These are phyloP conservation scores for Tanypteryx hageni DNA, from an alignment of 2,888 invertebrate genomes.

Conservation along the genomic window DNA sequence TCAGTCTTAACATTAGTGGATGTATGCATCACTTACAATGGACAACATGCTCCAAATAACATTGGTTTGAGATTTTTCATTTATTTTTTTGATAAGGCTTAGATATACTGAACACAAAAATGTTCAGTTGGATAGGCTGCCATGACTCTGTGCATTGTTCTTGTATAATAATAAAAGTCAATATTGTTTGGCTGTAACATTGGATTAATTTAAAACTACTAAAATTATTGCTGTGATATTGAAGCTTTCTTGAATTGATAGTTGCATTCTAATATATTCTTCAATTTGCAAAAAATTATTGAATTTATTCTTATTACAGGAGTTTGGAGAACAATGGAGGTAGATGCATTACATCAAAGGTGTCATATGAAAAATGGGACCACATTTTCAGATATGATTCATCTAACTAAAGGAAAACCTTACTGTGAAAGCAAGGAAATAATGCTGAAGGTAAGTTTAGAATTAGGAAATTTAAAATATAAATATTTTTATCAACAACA, in stretches of 20 bases:
- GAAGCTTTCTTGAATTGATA: too few species aligned
- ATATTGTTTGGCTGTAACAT: too few species aligned
- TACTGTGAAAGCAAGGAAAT: not conserved
- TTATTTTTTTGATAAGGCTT: not conserved
- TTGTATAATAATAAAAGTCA: too few species aligned
- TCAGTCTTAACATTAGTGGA: conserved; percentile 68
- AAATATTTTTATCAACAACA: not conserved
- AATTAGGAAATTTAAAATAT: not conserved
- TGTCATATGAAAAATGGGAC: not conserved
- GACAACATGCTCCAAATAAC: conserved; percentile 68
- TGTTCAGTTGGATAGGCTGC: too few species aligned
- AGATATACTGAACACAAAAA: too few species aligned
- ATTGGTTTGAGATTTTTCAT: not conserved
- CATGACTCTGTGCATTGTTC: too few species aligned
- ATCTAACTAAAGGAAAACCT: not conserved
- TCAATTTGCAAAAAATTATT: too few species aligned
- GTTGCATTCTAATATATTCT: too few species aligned
- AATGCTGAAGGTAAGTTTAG: not conserved
- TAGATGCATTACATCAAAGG: not conserved
- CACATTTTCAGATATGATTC: not conserved
- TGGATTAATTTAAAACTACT: too few species aligned
- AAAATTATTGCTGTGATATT: too few species aligned
- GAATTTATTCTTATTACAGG: not conserved
- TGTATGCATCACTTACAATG: conserved; percentile 70
- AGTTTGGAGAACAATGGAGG: not conserved